Base-by-base conservation (phyloP, 1,140 invertebrate genomes). In the Ridgeia piscesae region DNA sequence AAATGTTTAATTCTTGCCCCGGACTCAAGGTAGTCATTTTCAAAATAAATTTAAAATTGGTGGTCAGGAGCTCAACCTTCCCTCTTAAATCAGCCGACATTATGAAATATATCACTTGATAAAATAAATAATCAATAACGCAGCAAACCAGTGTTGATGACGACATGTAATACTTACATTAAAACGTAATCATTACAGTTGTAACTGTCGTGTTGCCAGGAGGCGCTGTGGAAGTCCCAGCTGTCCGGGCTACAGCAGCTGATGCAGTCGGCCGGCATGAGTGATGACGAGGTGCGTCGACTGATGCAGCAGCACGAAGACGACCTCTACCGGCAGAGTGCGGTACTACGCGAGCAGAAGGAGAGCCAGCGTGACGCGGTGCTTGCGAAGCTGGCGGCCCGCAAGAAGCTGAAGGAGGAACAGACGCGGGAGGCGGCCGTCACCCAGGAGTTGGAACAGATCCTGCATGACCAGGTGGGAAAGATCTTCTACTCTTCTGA, bases 331-430 rank as follows among this genome's bases (percentile, higher is more conserved):
- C 48, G 88, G 77, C 34, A 48, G 88, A 33, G 92, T 94, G 88
- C 93, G 35, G 90, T 93, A 33, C 92, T 93, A 42, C 93, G 94
- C 4, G 92, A 94, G 34, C 92, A 94, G 34, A 92, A 92, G 77
- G 92, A 94, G 34, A 92, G 91, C 50, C 94, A 95, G 92, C 92
- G 93, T 31, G 95, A 95, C 93, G 94, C 94, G 89, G 92, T 95
- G 31, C 93, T 93, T 34, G 95, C 95, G 27, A 95, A 95, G 92
- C 92, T 95, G 58, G 94, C 95, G 14, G 95, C 95, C 27, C 93
- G 94, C 17, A 95, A 95, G 93, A 94, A 95, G n/a, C 94, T 95
- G 93, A 93, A 94, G 34, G 95, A 95, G 91, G 95, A 95, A 92
- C 92, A 95, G 34, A 93, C 93, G 17, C 95, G 95, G 92, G 95